Conservation (phyloP, 2,797 vertebrate species). For the Enteromius trimaculatus region DNA sequence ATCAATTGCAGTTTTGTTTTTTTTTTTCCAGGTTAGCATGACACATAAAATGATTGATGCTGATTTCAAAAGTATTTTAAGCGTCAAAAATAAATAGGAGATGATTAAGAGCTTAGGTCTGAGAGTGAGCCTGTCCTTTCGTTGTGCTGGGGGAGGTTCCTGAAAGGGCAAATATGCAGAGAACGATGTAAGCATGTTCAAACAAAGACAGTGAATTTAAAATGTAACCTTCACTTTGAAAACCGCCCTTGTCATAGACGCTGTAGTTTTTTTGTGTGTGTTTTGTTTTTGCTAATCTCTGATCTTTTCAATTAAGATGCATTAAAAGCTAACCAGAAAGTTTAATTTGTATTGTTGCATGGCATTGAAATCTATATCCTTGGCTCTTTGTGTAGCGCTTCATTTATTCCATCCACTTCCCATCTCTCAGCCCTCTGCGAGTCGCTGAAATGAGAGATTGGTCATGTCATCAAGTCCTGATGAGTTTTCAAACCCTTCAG, state of each 20-base stretch:
- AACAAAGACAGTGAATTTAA: slow-evolving; percentile 38
- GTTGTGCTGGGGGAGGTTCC: not conserved
- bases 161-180: slow-evolving; percentile 25
- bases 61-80: slow-evolving; percentile 11
- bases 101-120: slow-evolving; percentile 29
- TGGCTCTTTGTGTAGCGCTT: slow-evolving; percentile 31
- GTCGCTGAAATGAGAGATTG: slow-evolving; percentile 57
- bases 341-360: slow-evolving; percentile 26
- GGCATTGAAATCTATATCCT: slow-evolving; percentile 36
- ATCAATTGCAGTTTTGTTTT: not conserved
- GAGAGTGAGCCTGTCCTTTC: not conserved
- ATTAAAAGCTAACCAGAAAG: slow-evolving; percentile 32
- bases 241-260: not conserved
- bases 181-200: slow-evolving; percentile 34
- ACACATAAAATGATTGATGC: slow-evolving; percentile 1
- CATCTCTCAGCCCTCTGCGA: slow-evolving; percentile 20
- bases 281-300: slow-evolving; percentile 4
- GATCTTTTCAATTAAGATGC: slow-evolving; percentile 2
- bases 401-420: slow-evolving; percentile 41
- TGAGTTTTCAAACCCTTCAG: slow-evolving; percentile 56
- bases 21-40: not conserved
- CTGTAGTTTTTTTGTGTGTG: not conserved
- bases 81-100: slow-evolving; percentile 24
- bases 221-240: not conserved
- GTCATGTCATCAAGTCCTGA: slow-evolving; percentile 57